Evolutionary conservation across 2,888 invertebrate genomes (phyloP).

Genomic region (Machimus rusticus): DNA sequence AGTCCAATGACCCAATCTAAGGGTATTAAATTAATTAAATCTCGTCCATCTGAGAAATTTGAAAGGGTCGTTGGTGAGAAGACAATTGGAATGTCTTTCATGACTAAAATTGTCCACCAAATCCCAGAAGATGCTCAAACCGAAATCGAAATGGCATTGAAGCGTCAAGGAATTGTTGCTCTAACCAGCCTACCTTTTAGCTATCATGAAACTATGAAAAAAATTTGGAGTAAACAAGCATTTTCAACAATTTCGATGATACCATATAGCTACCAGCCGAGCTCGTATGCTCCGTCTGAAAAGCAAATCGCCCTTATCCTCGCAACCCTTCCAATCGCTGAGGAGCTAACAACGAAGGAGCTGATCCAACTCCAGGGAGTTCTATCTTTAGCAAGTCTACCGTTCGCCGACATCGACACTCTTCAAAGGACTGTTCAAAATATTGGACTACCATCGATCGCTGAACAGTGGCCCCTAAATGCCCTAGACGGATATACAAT

Average conservation of each 20-base stretch:
- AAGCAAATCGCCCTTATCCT: slow-evolving; percentile 40
- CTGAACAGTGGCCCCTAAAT: slow-evolving; percentile 38
- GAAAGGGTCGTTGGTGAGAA: slow-evolving; percentile 64
- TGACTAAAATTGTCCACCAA: slow-evolving; percentile 66
- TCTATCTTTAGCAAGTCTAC: slow-evolving; percentile 43
- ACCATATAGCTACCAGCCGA: slow-evolving; percentile 45
- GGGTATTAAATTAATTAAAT: slow-evolving; percentile 63
- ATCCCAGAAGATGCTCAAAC: slow-evolving; percentile 58
- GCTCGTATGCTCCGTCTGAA: neutral
- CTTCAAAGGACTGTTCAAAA: slow-evolving; percentile 41
- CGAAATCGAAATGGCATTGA: slow-evolving; percentile 50
- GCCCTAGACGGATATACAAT: slow-evolving; percentile 44
- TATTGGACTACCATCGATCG: slow-evolving; percentile 5
- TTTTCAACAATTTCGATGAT: slow-evolving; percentile 37
- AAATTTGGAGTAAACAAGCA: slow-evolving; percentile 34
- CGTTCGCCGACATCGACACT: slow-evolving; percentile 45
- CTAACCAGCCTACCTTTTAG: slow-evolving; percentile 52
- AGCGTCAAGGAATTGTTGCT: slow-evolving; percentile 44
- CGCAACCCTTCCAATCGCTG: slow-evolving; percentile 44
- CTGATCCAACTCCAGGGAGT: slow-evolving; percentile 38
- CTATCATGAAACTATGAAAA: slow-evolving; percentile 42
- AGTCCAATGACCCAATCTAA: slow-evolving; percentile 65
- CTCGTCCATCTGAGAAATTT: slow-evolving; percentile 58
- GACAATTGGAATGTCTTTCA: slow-evolving; percentile 66
- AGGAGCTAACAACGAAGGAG: slow-evolving; percentile 41